A percentile compares a stretch with the other conserved stretches of the same genome.
Conservation (phyloP, 2,113 vertebrate species). For the Limnothrissa miodon region DNA sequence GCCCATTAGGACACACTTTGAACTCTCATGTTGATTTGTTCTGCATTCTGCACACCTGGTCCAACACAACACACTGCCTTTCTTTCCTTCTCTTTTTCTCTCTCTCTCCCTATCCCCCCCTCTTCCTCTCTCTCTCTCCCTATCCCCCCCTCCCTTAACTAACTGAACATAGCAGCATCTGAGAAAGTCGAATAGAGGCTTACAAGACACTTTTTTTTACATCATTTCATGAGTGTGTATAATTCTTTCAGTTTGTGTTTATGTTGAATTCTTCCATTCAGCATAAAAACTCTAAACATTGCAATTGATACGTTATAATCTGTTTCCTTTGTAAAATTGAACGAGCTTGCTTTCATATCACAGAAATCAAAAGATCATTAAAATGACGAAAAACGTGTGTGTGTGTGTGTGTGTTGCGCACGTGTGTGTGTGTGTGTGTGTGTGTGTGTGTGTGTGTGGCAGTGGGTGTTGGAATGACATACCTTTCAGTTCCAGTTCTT, state of each 20-base stretch:
- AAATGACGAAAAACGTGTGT: no score
- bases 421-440: no score
- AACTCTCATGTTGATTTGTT: background rate
- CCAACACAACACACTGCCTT: background rate
- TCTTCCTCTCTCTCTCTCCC: background rate
- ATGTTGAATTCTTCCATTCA: no score
- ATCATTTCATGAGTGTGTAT: no score
- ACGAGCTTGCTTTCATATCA: no score
- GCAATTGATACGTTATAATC: no score
- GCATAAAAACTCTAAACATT: no score
- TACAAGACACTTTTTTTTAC: no score
- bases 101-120: background rate
- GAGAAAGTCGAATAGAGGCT: background rate
- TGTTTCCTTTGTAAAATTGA: no score
- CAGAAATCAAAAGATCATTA: no score
- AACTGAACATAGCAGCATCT: background rate
- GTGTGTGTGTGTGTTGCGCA: background rate
- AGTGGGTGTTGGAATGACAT: background rate
- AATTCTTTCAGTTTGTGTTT: no score
- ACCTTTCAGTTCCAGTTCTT: constrained; percentile 69
- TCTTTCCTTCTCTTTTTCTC: background rate
- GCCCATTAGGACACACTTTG: background rate
- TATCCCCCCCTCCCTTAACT: background rate
- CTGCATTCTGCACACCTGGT: constrained; percentile 6
- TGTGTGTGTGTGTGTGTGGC: no score